Evolutionary conservation across 2,113 vertebrate genomes (phyloP).

Genomic region (Paraplagusia blochii): DNA sequence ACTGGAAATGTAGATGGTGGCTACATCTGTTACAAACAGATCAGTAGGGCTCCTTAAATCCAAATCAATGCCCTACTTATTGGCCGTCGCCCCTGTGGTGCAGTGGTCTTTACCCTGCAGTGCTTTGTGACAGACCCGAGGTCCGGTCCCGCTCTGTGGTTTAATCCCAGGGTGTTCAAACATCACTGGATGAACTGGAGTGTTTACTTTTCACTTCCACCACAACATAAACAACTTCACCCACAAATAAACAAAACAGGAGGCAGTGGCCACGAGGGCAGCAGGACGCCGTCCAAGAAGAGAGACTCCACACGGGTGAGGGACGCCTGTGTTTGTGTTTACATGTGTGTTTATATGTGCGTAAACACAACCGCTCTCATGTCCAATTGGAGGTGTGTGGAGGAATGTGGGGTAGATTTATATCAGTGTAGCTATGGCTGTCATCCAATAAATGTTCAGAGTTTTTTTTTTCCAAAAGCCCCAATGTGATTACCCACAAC

Average conservation of each 20-base stretch:
- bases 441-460: background rate
- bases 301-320: constrained; percentile 18
- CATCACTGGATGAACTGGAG: constrained; percentile 57
- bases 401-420: constrained; percentile 3
- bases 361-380: constrained; percentile 13
- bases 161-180: constrained; percentile 57
- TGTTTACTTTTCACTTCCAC: constrained; percentile 69
- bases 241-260: constrained; percentile 72
- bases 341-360: constrained; percentile 13
- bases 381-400: constrained; percentile 23
- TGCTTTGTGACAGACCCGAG: constrained; percentile 12
- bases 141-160: constrained; percentile 42
- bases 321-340: constrained; percentile 9
- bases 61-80: too few species aligned
- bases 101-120: constrained; percentile 10
- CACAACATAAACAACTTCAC: constrained; percentile 72
- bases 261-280: constrained; percentile 53
- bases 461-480: too few species aligned
- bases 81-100: background rate
- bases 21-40: too few species aligned
- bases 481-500: constrained; percentile 31
- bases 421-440: background rate
- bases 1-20: too few species aligned
- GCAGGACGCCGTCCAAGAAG: constrained; percentile 47
- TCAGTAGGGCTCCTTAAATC: too few species aligned